Evolutionary conservation across 2,888 invertebrate genomes (phyloP).

Genomic region (Laspeyria flexula): DNA sequence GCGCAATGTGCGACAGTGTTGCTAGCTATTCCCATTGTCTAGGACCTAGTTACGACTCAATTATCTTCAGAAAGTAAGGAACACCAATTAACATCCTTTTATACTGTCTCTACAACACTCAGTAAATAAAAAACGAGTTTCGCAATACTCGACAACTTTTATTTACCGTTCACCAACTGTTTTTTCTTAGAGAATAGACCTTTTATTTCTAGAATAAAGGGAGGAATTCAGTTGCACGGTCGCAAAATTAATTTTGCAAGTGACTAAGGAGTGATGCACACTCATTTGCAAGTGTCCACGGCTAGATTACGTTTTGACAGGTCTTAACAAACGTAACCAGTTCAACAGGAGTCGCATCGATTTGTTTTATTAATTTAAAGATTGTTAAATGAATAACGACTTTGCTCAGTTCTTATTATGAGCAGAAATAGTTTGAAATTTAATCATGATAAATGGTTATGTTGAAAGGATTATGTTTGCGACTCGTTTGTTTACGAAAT

Average conservation of each 20-base stretch:
- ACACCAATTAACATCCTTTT: constrained; percentile 78
- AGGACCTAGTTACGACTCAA: constrained; percentile 72
- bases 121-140: constrained; percentile 55
- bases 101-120: constrained; percentile 59
- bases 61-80: constrained; percentile 70
- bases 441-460: constrained; percentile 36
- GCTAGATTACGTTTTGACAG: constrained; percentile 73
- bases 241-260: constrained; percentile 33
- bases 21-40: constrained; percentile 68
- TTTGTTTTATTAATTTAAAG: constrained; percentile 63
- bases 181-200: constrained; percentile 16
- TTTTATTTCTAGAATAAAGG: constrained; percentile 24
- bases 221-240: constrained; percentile 22
- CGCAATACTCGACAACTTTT: constrained; percentile 27
- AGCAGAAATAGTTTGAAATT: constrained; percentile 35
- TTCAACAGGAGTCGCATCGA: constrained; percentile 55
- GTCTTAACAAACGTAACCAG: constrained; percentile 68
- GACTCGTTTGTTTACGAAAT: constrained; percentile 19
- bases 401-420: constrained; percentile 28
- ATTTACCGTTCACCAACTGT: constrained; percentile 23
- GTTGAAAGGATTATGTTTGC: constrained; percentile 28
- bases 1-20: constrained; percentile 55
- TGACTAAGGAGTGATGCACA: constrained; percentile 58
- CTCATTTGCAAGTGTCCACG: constrained; percentile 74
- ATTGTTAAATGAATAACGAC: constrained; percentile 47